phyloP scores from a whole-genome alignment of 37 sponge, comb jelly and placozoan species.

The Axinella damicornis region DNA sequence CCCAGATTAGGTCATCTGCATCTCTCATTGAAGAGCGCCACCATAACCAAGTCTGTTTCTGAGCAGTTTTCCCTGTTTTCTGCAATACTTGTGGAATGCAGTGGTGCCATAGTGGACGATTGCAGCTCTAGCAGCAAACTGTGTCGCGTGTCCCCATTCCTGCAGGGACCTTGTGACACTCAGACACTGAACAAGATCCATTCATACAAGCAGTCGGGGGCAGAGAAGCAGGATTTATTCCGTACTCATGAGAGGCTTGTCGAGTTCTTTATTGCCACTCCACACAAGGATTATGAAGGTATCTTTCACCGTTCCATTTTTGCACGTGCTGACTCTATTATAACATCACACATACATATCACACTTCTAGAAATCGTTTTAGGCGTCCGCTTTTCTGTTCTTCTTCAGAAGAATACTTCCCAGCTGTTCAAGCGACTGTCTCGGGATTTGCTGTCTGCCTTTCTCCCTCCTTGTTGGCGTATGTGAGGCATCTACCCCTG shows the following conservation, averaged over 20 bases:
- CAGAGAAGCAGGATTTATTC: background rate
- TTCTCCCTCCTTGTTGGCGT: conserved; percentile 23
- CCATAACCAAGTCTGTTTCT: background rate
- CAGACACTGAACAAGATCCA: conserved; percentile 17
- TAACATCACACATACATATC: no score
- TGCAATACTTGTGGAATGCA: background rate
- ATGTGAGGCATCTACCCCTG: conserved; percentile 27
- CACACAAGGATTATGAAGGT: conserved; percentile 22
- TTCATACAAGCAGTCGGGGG: background rate
- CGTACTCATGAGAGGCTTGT: conserved; percentile 14
- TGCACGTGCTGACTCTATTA: no score
- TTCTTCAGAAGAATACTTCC: conserved; percentile 24
- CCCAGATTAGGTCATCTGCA: background rate
- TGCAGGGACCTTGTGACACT: conserved; percentile 33
- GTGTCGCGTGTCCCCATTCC: background rate
- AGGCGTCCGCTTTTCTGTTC: background rate
- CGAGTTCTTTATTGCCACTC: conserved; percentile 35
- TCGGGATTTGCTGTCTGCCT: conserved; percentile 34
- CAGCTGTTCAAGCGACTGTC: conserved; percentile 26
- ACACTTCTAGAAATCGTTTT: no score
- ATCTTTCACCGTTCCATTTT: no score
- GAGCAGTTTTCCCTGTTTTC: conserved; percentile 8
- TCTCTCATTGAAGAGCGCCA: conserved; percentile 7
- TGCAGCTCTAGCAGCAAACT: background rate
- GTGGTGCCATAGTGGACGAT: conserved; percentile 2